A percentile compares a stretch with the other conserved stretches of the same genome.
These are phyloP conservation scores for Hiodon tergisus DNA, from an alignment of 2,113 vertebrate species.

Conservation along the genomic window DNA sequence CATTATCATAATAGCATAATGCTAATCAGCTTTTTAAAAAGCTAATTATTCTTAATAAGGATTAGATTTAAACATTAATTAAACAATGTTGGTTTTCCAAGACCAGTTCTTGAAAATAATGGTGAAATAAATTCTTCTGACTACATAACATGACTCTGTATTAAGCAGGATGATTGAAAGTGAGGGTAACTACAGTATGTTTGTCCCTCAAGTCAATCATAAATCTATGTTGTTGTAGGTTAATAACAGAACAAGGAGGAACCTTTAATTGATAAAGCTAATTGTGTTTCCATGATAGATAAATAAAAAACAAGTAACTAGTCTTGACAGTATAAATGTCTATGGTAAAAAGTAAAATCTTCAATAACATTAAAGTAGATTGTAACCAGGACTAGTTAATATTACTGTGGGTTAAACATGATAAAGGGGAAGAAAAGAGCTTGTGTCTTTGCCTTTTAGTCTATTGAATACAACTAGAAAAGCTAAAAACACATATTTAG, in stretches of 20 bases:
- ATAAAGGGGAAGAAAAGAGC: no score
- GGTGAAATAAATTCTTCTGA: constrained; percentile 10
- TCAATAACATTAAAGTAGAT: no score
- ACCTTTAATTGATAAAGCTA: neutral
- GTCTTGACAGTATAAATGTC: neutral
- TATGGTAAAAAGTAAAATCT: neutral
- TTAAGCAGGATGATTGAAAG: constrained; percentile 5
- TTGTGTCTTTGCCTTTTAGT: no score
- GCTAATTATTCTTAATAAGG: constrained; percentile 62
- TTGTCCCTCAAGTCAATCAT: neutral
- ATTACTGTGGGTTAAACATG: no score
- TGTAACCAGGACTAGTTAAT: no score
- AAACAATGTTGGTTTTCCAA: constrained; percentile 44
- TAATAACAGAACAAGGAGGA: neutral
- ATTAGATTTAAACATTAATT: constrained; percentile 61
- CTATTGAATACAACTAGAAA: no score
- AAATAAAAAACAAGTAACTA: no score
- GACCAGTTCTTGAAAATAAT: constrained; percentile 30
- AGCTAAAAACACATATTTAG: no score
- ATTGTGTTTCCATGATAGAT: neutral
- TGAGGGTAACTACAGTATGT: neutral
- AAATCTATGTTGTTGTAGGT: constrained; percentile 6
- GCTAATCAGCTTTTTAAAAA: constrained; percentile 64
- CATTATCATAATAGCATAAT: constrained; percentile 59
- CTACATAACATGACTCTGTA: constrained; percentile 7